Evolutionary conservation across 2,888 invertebrate species (phyloP), one percentile per base, ranked within the genome.

Genomic region (Parapristionchus giblindavisi): DNA sequence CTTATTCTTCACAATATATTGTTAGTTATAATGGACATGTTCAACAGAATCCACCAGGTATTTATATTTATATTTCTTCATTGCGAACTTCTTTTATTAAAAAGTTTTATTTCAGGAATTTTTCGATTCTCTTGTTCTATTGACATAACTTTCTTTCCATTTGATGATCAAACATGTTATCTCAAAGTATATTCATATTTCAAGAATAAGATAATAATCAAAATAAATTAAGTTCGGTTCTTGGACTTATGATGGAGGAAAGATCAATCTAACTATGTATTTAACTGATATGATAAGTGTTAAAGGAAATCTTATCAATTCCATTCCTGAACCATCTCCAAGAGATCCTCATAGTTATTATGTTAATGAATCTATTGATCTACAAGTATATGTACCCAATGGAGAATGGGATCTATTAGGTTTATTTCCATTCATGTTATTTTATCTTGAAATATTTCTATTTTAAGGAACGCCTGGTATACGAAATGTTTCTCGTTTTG

Each of bases 101-200:
- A 43, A 43, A n/a, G n/a, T n/a, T n/a, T n/a, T n/a, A n/a, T 6
- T 65, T 65, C 43, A 0, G 83, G 81, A 29, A 83, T 83, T 21
- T 83, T 83, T 56, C 72, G 79, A 34, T 81, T 81, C 56, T 77
- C 81, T 48, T 83, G 83, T 54, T 71, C 71, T 77, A 81, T 83
- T 11, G 83, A 83, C 63, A 79, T 83, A 40, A 83, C 83, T n/a
- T 83, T 81, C 48, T 83, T 81, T 72, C 83, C 83, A 21, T 83
- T 83, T 36, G 83, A 81, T 48, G 72, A 54, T 32, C 83, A 83
- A 58, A 83, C 81, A 1, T 83, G 83, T 71, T 83, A 78, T 43
- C 65, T 83, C 34, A 83, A 83, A 60, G 38, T 83, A 14, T 38
- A n/a, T n/a, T n/a, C 27, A 32, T 27, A 32, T 4, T 32, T 60